Base-by-base conservation (phyloP, 2,888 invertebrate genomes). In the Aphelenchoides bicaudatus region DNA sequence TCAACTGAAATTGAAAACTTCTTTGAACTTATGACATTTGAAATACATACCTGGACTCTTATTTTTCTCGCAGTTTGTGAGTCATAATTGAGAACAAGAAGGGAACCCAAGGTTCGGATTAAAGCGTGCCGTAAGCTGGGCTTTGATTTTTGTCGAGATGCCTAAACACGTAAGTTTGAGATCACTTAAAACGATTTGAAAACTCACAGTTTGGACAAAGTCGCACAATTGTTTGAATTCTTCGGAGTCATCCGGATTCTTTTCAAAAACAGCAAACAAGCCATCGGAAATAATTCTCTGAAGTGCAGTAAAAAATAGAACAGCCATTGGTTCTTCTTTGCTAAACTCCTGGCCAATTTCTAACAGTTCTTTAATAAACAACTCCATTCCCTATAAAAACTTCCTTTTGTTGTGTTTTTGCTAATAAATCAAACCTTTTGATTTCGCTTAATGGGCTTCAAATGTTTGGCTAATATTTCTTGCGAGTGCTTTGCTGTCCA, bases 1-100 rank as follows among this genome's bases (percentile, higher is more conserved):
- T 55, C 16, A 72, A 57, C 73, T 73, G 56, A 56, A 71, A 49
- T 25, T 58, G 8, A 50, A 49, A 16, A 13, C 19, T 39, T 4
- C 43, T 49, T 6, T 4, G 25, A 16, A 8, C 13, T 49, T 39
- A 6, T 4, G 31, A 51, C 8, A 5, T 21, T 19, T 21, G 25
- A 5, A 3, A 8, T 23, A 8, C 39, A 29, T 27, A 57, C 39
- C 8, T 23, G 37, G 30, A 27, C 29, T 13, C 57, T 29, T 2
- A 39, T 52, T 13, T 52, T 37, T 19, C 16, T 27, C n/a, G 31
- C 37, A 3, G 53, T 28, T 2, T 21, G 25, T 13, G 39, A 57
- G 1, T 8, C 10, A 31, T 19, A 55, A 4, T 56, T 16, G 38
- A 57, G 19, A n/a, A 57, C 27, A 27, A 57, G n/a, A 16, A 57